Evolutionary conservation across 2,888 invertebrate genomes (phyloP).

Genomic region (Hypolimnas misippus): DNA sequence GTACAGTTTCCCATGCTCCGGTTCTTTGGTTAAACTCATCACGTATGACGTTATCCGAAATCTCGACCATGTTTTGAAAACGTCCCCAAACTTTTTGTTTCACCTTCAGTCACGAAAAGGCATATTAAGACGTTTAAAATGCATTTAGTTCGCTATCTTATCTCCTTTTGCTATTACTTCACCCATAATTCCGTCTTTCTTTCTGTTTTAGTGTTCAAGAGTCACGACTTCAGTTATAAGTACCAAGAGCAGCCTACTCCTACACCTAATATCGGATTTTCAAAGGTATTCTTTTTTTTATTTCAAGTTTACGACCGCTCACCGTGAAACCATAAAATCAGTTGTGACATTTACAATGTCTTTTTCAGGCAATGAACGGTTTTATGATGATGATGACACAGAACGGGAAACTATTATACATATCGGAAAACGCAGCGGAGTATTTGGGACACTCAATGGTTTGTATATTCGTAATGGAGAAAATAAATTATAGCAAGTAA

Average conservation of each 20-base stretch:
- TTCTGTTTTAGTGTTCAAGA: constrained; percentile 93
- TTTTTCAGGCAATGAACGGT: constrained; percentile 96
- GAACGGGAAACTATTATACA: constrained; percentile 98
- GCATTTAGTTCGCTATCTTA: constrained; percentile 82
- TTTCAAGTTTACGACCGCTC: constrained; percentile 62
- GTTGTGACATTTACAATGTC: constrained; percentile 60
- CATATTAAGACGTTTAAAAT: constrained; percentile 83
- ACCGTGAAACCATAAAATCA: constrained; percentile 55
- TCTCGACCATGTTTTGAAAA: constrained; percentile 63
- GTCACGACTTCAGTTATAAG: constrained; percentile 87
- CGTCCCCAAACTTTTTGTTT: constrained; percentile 78
- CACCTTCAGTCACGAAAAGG: constrained; percentile 80
- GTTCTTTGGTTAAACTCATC: constrained; percentile 70
- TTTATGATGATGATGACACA: constrained; percentile 99
- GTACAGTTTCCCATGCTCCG: constrained; percentile 71
- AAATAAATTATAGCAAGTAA: no score
- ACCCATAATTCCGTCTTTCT: constrained; percentile 81
- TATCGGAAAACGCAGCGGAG: constrained; percentile 99
- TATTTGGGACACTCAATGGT: constrained; percentile 99
- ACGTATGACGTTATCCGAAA: constrained; percentile 73
- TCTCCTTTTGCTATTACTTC: constrained; percentile 75
- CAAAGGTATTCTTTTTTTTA: constrained; percentile 86
- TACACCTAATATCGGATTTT: constrained; percentile 95
- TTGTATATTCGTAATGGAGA: constrained; percentile 45
- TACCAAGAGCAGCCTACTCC: constrained; percentile 88